These are phyloP conservation scores for Saguinus midas DNA, from an alignment of 2,113 vertebrate species.

Conservation along the genomic window DNA sequence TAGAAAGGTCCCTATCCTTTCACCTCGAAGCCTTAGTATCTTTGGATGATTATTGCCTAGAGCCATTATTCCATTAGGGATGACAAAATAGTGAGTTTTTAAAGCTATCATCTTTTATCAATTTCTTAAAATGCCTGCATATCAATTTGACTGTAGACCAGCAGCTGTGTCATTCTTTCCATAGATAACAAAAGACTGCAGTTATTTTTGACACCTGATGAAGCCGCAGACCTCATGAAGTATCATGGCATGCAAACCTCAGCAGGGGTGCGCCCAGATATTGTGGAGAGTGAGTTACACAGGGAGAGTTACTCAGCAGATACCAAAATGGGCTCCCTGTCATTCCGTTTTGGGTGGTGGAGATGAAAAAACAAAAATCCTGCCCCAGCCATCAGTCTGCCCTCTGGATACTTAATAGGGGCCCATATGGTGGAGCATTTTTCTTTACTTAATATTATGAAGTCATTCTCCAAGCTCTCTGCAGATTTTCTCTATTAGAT, in stretches of 20 bases:
- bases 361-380: too few species aligned
- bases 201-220: neutral
- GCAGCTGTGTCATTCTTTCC: neutral
- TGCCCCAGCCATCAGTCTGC: neutral
- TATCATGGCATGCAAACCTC: neutral
- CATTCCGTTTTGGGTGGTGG: neutral
- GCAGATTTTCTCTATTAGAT: slow-evolving; percentile 48
- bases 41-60: neutral
- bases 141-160: neutral
- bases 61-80: neutral
- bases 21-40: neutral
- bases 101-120: neutral
- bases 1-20: neutral
- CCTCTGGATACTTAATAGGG: neutral
- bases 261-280: neutral
- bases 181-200: neutral
- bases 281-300: neutral
- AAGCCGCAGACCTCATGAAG: neutral
- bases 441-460: slow-evolving; percentile 13
- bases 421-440: neutral
- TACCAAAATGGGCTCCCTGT: neutral
- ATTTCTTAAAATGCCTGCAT: neutral
- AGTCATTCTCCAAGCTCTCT: neutral
- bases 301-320: neutral
- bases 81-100: neutral